Conservation (phyloP, 2,113 vertebrate genomes). For the Malurus alboscapulatus region DNA sequence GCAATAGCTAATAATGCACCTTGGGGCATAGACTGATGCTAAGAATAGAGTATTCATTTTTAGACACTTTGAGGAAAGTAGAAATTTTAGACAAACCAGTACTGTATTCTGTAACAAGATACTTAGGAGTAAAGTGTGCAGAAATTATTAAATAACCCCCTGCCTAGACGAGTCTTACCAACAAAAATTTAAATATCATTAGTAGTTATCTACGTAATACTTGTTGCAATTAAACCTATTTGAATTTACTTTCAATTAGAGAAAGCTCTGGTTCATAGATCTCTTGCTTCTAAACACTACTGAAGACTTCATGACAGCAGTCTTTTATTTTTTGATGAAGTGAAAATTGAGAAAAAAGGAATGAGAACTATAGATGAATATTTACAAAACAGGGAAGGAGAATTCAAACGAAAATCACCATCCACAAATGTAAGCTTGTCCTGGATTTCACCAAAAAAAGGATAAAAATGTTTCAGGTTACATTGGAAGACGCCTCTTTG, state of each 20-base stretch:
- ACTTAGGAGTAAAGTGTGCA: not conserved
- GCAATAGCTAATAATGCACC: not conserved
- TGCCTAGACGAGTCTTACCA: not conserved
- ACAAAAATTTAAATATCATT: not conserved
- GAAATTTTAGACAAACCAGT: not conserved
- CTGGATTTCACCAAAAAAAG: not conserved
- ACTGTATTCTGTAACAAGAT: not conserved
- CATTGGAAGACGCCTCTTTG: not conserved
- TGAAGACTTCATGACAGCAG: not conserved
- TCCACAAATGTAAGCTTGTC: not conserved
- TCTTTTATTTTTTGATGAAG: not conserved
- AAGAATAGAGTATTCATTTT: not conserved
- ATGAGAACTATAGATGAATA: not conserved
- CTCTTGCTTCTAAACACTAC: not conserved
- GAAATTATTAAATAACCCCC: not conserved
- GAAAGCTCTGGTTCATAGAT: not conserved
- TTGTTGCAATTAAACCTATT: not conserved
- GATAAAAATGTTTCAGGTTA: not conserved
- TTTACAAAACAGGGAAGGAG: not conserved
- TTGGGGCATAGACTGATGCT: not conserved
- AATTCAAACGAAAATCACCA: not conserved
- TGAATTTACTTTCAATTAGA: not conserved
- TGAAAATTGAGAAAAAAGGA: not conserved
- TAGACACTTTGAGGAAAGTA: not conserved
- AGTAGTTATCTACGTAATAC: not conserved